Base-by-base conservation (phyloP, 1,140 invertebrate species). In the Drosophila arizonae region DNA sequence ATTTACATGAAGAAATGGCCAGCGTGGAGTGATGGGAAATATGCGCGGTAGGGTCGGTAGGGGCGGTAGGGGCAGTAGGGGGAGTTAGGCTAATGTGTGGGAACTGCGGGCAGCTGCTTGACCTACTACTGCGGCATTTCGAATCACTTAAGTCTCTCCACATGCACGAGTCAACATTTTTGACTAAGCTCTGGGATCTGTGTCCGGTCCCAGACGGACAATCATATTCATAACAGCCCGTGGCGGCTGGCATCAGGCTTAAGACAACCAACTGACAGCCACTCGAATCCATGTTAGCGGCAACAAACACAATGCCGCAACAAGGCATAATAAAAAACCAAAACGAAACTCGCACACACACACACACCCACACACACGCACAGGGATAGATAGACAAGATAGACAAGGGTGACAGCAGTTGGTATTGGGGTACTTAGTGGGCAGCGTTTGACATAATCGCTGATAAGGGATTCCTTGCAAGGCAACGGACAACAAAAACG, bases 101-200 rank as follows among this genome's bases (percentile, higher is more conserved):
- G 30, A 71, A 46, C 36, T 51, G 60, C 43, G 28, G 52, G 54
- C 65, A 68, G 79, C 69, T 77, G 81, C 77, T 86, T 85, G 81
- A 86, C 81, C 81, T 86, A 72, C 81, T 86, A 69, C 58, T 86
- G 74, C 52, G 15, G 58, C 76, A 70, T 52, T 45, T 70, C 62
- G 69, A 86, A 81, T 81, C 81, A 85, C 81, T 85, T 81, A 86
- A 85, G 81, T 75, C 77, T 57, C 55, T 72, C 69, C 76, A 81
- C 80, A 85, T 85, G 81, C 77, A 85, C 80, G 81, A 70, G 81
- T 84, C 74, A 85, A 81, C 81, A 86, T 81, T 86, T 81, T 86
- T 74, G 74, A 73, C 78, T 74, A 65, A 65, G 50, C 68, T 55
- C 55, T 28, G 43, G 56, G 33, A 33, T 33, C 60, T 43, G 9